Percentiles rank a stretch among this genome's conserved stretches.
These are phyloP conservation scores for Heliopora coerulea DNA, from an alignment of 92 coral and sea anemone species.

Conservation along the genomic window DNA sequence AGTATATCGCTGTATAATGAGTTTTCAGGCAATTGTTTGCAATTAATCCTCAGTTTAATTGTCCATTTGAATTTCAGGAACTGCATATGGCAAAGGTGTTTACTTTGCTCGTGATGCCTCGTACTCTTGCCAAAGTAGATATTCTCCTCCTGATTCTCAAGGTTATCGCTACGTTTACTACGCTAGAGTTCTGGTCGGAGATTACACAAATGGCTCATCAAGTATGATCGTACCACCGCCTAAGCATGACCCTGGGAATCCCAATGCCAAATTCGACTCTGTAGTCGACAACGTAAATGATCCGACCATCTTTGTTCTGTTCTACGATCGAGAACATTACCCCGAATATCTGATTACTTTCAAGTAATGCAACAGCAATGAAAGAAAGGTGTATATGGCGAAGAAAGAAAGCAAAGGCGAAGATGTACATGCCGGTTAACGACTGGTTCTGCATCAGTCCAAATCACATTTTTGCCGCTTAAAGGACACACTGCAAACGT, in stretches of 20 bases:
- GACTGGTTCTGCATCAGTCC: too few species aligned
- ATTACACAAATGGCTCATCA: constrained; percentile 51
- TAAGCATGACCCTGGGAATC: constrained; percentile 27
- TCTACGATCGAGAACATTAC: constrained; percentile 49
- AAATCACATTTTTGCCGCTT: too few species aligned
- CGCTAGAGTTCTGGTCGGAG: constrained; percentile 71
- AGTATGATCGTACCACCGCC: constrained; percentile 55
- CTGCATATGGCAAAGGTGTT: constrained; percentile 55
- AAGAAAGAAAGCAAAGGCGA: too few species aligned
- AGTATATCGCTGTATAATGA: too few species aligned
- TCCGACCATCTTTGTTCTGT: constrained; percentile 53
- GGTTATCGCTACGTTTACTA: constrained; percentile 66
- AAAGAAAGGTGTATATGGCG: too few species aligned
- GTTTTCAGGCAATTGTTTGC: background rate
- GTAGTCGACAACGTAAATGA: constrained; percentile 46
- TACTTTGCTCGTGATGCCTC: constrained; percentile 63
- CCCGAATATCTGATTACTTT: constrained; percentile 62
- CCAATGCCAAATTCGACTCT: constrained; percentile 45
- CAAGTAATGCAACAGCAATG: too few species aligned
- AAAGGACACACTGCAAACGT: too few species aligned
- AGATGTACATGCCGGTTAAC: too few species aligned
- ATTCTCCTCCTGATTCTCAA: constrained; percentile 57
- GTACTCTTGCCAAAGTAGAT: constrained; percentile 48
- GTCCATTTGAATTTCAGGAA: constrained; percentile 14
- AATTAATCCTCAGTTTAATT: background rate